phyloP scores from a whole-genome alignment of 2,797 vertebrate species.

The Sebastes itinus region DNA sequence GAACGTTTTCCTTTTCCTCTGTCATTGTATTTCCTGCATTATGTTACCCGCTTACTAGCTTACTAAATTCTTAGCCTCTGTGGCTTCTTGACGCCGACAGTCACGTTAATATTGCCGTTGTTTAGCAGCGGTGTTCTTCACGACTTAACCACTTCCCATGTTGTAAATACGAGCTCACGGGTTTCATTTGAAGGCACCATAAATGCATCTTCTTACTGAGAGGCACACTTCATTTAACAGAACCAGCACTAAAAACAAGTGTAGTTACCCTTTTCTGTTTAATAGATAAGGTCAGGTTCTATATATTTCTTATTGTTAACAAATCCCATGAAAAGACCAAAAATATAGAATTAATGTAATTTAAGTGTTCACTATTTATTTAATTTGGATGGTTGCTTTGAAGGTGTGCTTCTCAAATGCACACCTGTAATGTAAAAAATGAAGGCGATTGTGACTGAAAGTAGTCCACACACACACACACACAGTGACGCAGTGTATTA shows the following conservation, averaged over 20 bases:
- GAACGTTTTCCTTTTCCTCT: no score
- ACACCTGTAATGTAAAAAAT: not conserved
- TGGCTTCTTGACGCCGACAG: no score
- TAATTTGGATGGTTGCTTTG: not conserved
- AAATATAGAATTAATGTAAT: not conserved
- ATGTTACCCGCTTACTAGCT: no score
- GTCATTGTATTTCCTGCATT: no score
- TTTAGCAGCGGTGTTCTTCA: no score
- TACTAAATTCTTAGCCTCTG: no score
- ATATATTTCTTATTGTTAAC: not conserved
- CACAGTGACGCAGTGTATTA: conserved; percentile 54
- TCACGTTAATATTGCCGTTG: no score
- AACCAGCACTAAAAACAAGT: not conserved
- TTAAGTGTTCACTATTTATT: not conserved
- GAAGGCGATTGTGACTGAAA: not conserved
- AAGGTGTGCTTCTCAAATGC: not conserved
- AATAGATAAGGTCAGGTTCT: not conserved
- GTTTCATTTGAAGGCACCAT: not conserved
- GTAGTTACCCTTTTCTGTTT: no score
- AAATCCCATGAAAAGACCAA: not conserved
- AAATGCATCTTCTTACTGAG: not conserved
- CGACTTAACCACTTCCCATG: no score
- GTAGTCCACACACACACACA: not conserved
- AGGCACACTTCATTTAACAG: not conserved
- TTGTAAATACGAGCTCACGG: no score